Base-by-base conservation (phyloP, 1,140 invertebrate species). In the Aricia agestis region DNA sequence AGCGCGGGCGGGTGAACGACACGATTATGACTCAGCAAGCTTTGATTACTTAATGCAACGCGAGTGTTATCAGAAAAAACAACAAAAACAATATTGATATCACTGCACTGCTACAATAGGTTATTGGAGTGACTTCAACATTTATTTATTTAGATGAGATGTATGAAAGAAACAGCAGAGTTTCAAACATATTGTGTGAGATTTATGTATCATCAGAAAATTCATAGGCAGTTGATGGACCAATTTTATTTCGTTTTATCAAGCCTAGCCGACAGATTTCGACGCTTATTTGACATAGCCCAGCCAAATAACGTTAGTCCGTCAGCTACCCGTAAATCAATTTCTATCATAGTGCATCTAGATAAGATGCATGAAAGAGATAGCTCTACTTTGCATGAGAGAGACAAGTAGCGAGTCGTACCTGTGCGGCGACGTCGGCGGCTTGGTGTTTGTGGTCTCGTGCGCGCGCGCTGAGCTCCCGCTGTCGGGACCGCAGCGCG, bases 401-500 rank as follows among this genome's bases (percentile, higher is more conserved):
- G n/a, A 59, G 58, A 59, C 7, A 59, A 17, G 17, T 18, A 19
- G 58, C 36, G 6, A 15, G n/a, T 0, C 67, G 52, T 1, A 69
- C 68, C 17, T 69, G 68, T 2, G 68, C 73, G 7, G 52, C 61
- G 17, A 70, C 76, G n/a, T 59, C 66, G 5, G 70, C 32, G 19
- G 66, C 75, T 25, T 76, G 77, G 18, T 69, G 74, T 13, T 75
- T 74, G 76, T 79, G 79, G 9, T 74, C 77, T 58, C 82, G 83
- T 45, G 86, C 77, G 9, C 93, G 77, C 72, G 92, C 90, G 73
- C 85, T 84, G 59, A 92, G 92, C 71, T 92, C 92, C 67, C 89
- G 86, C 85, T 92, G 93, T 41, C 91, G 87, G 25, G 88, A 82
- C 74, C 92, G 85, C 68, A 94, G 78, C 69, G 94, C 93, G 13